Conservation (phyloP, 2,797 vertebrate genomes). For the Pelochelys cantorii region DNA sequence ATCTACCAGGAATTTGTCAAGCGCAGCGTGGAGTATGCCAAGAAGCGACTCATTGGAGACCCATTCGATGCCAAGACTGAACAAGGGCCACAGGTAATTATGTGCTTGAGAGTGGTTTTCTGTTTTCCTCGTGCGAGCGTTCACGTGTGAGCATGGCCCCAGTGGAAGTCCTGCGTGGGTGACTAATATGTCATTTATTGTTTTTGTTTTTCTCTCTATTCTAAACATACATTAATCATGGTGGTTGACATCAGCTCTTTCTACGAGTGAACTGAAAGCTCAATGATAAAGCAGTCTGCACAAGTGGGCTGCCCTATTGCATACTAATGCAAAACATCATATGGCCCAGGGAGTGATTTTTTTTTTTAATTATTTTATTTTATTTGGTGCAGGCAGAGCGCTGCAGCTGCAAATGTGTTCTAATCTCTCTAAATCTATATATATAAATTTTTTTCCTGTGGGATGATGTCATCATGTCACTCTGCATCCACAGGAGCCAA, state of each 20-base stretch:
- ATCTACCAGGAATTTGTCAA: constrained; percentile 92
- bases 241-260: constrained; percentile 64
- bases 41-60: constrained; percentile 89
- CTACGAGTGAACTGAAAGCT: constrained; percentile 70
- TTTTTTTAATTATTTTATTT: too few species aligned
- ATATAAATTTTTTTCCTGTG: too few species aligned
- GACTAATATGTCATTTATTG: constrained; percentile 67
- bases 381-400: background rate
- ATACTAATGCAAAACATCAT: constrained; percentile 49
- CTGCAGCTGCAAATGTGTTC: constrained; percentile 40
- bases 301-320: constrained; percentile 45
- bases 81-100: constrained; percentile 93
- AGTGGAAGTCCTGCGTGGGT: constrained; percentile 43
- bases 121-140: constrained; percentile 62
- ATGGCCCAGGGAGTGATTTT: constrained; percentile 7
- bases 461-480: too few species aligned
- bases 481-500: too few species aligned
- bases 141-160: constrained; percentile 12
- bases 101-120: constrained; percentile 40
- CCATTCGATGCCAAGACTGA: constrained; percentile 91
- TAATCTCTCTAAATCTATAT: background rate
- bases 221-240: constrained; percentile 73
- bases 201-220: constrained; percentile 55
- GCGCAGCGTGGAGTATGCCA: constrained; percentile 88
- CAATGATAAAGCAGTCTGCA: constrained; percentile 20